Conservation (phyloP, 1,140 invertebrate species). For the Galleria mellonella region DNA sequence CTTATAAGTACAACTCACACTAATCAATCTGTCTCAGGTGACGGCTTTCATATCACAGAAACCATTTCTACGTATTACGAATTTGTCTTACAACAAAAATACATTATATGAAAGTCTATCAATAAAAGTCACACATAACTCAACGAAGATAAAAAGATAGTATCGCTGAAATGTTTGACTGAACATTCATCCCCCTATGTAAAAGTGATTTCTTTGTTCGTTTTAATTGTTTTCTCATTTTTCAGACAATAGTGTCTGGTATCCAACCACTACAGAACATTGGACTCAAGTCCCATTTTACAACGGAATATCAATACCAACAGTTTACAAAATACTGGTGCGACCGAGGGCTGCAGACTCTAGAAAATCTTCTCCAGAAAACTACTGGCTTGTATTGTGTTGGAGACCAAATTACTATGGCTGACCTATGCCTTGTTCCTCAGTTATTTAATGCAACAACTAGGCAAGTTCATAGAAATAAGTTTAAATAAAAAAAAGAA, state of each 20-base stretch:
- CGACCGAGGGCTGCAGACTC: conserved; percentile 88
- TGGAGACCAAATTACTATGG: conserved; percentile 92
- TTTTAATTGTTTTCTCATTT: conserved; percentile 81
- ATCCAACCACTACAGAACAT: conserved; percentile 97
- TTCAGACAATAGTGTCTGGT: conserved; percentile 88
- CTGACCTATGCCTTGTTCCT: conserved; percentile 95
- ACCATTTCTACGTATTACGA: too few relatives aligned
- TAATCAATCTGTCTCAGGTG: too few relatives aligned
- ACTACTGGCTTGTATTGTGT: conserved; percentile 93
- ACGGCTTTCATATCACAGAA: too few relatives aligned
- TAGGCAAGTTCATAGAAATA: conserved; percentile 56
- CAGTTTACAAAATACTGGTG: conserved; percentile 91
- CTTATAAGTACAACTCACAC: too few relatives aligned
- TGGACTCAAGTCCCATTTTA: conserved; percentile 84
- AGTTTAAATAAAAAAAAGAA: too few relatives aligned
- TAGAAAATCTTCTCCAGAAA: conserved; percentile 88
- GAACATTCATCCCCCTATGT: too few relatives aligned
- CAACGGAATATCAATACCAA: conserved; percentile 82
- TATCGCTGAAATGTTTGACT: too few relatives aligned
- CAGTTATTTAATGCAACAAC: conserved; percentile 89
- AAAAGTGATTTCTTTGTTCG: too few relatives aligned
- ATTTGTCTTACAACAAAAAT: too few relatives aligned
- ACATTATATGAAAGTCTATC: too few relatives aligned
- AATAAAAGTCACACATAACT: too few relatives aligned
- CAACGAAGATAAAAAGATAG: too few relatives aligned